Evolutionary conservation across 2,888 invertebrate species (phyloP).

Genomic region (Lycia hirtaria): DNA sequence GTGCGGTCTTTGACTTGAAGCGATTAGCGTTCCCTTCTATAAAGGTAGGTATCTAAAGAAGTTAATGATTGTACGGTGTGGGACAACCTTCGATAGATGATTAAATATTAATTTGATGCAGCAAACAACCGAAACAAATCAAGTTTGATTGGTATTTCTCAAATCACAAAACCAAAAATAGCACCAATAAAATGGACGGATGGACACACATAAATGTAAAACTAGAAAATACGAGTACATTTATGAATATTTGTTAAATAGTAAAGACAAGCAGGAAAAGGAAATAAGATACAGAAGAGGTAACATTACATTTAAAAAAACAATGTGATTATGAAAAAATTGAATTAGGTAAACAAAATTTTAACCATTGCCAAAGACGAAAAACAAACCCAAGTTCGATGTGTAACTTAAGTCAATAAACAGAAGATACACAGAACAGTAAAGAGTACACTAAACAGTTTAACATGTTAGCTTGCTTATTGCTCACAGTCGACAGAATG

Average conservation of each 20-base stretch:
- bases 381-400: neutral
- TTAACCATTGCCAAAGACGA: neutral
- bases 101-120: neutral
- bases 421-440: neutral
- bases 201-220: neutral
- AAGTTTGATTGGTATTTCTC: neutral
- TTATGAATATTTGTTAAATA: neutral
- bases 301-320: too few relatives aligned
- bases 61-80: slow-evolving; percentile 1
- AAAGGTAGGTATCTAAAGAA: neutral
- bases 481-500: slow-evolving; percentile 41
- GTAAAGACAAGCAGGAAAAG: neutral
- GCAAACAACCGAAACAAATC: neutral
- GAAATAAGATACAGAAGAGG: neutral
- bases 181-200: neutral
- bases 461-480: slow-evolving; percentile 7
- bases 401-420: slow-evolving; percentile 3
- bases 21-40: slow-evolving; percentile 13
- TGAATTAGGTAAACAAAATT: too few relatives aligned
- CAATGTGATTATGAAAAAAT: neutral
- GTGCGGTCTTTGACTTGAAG: slow-evolving; percentile 12
- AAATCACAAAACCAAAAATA: neutral
- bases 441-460: slow-evolving; percentile 12
- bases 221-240: neutral
- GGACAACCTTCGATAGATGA: slow-evolving; percentile 15